Evolutionary conservation across 2,113 vertebrate genomes (phyloP), one percentile per base, ranked within the genome.

Genomic region (Tupaia chinensis): DNA sequence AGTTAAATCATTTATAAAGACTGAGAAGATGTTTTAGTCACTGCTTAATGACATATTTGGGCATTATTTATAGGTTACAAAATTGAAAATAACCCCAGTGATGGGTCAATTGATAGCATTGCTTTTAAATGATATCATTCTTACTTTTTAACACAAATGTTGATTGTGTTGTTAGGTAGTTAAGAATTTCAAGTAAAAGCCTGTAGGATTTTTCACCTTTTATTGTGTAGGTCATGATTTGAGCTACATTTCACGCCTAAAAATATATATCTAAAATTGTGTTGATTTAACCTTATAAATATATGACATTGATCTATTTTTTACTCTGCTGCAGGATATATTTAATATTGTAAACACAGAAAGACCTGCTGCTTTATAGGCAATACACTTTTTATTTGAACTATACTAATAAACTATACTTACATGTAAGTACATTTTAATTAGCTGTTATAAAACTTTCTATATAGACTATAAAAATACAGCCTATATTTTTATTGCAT

Each of bases 11-110:
- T 0, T 9, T n/a, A 44, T 79, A 69, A 96, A 94, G 91, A 80
- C 63, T 56, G 22, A 90, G 61, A 89, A 86, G 54, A 23, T 96
- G 86, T 93, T 96, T 96, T 95, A 93, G 76, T 97, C 74, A 88
- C 65, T 84, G 29, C 34, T 98, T 93, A 97, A 85, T n/a, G 65
- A 87, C 4, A 3, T 19, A 20, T 0, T 15, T 27, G 58, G 93
- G 58, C 69, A 27, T 58, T 90, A 69, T 81, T 53, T 95, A 93
- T 87, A 72, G 25, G n/a, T 0, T 20, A 81, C 12, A 85, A 66
- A 53, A 95, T 92, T 94, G 19, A 0, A 95, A 96, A 70, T 13
- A 77, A 7, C 3, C 0, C 5, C 44, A 78, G 3, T 69, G 74
- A 79, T 27, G 0, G 53, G 32, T 27, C 58, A 93, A n/a, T 32